Conservation (phyloP, 2,888 invertebrate genomes). For the Bibio marci region DNA sequence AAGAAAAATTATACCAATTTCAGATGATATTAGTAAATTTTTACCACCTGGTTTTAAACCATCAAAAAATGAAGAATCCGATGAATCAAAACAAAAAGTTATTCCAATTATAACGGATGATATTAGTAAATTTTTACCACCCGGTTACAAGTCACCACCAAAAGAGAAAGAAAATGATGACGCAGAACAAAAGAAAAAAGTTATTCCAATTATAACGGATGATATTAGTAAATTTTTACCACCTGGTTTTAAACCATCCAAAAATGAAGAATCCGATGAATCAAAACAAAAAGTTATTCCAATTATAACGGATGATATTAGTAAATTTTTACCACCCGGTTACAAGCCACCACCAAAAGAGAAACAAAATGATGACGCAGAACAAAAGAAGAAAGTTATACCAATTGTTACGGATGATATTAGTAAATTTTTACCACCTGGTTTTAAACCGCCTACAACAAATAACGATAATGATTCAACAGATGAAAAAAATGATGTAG, state of each 20-base stretch:
- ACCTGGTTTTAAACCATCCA: slow-evolving; percentile 35
- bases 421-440: slow-evolving; percentile 40
- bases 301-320: slow-evolving; percentile 11
- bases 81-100: no score
- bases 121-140: slow-evolving; percentile 34
- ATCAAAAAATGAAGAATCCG: no score
- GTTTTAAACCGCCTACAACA: slow-evolving; percentile 29
- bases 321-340: slow-evolving; percentile 43
- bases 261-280: slow-evolving; percentile 9
- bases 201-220: slow-evolving; percentile 15
- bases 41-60: slow-evolving; percentile 40
- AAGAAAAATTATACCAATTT: slow-evolving; percentile 14
- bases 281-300: slow-evolving; percentile 11
- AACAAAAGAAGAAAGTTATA: slow-evolving; percentile 12
- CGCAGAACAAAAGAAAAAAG: no score
- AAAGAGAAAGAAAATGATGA: slow-evolving; percentile 11
- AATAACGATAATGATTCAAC: slow-evolving; percentile 11
- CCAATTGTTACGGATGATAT: slow-evolving; percentile 25
- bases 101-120: slow-evolving; percentile 4
- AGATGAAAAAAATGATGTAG: slow-evolving; percentile 4
- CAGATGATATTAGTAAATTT: slow-evolving; percentile 29
- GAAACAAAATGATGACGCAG: slow-evolving; percentile 12
- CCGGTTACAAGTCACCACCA: slow-evolving; percentile 32
- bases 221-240: slow-evolving; percentile 48
- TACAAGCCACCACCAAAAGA: slow-evolving; percentile 32